These are phyloP conservation scores for Emydocephalus ijimae DNA, from an alignment of 2,113 vertebrate genomes.

Conservation along the genomic window DNA sequence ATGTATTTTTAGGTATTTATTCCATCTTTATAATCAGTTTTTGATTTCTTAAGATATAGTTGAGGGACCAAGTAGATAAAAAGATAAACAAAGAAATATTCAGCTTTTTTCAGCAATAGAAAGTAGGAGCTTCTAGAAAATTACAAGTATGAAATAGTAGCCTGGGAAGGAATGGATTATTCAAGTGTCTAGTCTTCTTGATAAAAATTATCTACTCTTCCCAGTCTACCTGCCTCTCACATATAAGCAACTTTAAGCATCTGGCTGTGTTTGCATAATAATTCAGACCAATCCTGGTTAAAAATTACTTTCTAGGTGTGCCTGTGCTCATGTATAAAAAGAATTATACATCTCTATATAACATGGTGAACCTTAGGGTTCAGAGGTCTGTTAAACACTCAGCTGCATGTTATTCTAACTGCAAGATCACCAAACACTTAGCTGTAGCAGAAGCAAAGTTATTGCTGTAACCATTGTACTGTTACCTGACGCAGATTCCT, in stretches of 20 bases:
- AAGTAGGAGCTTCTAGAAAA: neutral
- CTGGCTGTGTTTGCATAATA: neutral
- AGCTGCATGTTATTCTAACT: constrained; percentile 51
- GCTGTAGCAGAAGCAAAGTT: constrained; percentile 68
- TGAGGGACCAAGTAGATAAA: neutral
- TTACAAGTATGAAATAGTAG: constrained; percentile 22
- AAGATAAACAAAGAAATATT: neutral
- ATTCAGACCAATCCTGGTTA: constrained; percentile 58
- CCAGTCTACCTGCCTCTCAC: neutral
- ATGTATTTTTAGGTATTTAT: neutral
- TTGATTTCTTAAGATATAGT: neutral
- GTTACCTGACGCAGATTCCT: constrained; percentile 99
- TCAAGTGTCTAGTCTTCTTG: constrained; percentile 15
- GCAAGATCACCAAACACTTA: constrained; percentile 68
- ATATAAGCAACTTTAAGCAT: neutral
- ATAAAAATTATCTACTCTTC: neutral
- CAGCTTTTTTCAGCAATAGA: constrained; percentile 28
- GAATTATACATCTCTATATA: constrained; percentile 67
- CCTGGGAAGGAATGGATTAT: constrained; percentile 38
- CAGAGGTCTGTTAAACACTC: constrained; percentile 64
- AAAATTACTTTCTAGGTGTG: constrained; percentile 79
- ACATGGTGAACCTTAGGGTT: constrained; percentile 61
- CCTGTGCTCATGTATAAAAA: constrained; percentile 86
- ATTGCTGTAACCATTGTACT: constrained; percentile 87
- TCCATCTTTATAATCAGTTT: neutral